Evolutionary conservation across 2,888 invertebrate species (phyloP).

Genomic region (Metacarcinus magister): DNA sequence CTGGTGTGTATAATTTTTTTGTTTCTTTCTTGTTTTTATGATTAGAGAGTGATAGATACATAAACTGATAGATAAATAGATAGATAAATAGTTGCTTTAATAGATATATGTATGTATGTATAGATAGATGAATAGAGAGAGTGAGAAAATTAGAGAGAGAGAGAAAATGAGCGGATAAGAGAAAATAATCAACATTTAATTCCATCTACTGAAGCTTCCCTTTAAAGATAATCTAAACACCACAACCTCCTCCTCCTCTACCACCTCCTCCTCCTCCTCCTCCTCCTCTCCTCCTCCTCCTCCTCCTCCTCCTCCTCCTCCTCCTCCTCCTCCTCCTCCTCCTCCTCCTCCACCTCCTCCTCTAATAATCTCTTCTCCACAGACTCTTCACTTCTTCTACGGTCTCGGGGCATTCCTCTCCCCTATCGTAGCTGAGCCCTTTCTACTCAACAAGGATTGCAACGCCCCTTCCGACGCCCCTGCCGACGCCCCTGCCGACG

Average conservation of each 20-base stretch:
- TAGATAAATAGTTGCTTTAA: no score
- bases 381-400: constrained; percentile 86
- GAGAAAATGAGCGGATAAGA: constrained; percentile 17
- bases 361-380: constrained; percentile 71
- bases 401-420: constrained; percentile 86
- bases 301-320: constrained; percentile 52
- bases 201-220: background rate
- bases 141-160: background rate
- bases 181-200: background rate
- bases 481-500: background rate
- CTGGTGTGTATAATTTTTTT: background rate
- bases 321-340: background rate
- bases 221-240: background rate
- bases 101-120: no score
- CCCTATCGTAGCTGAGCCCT: constrained; percentile 86
- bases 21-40: background rate
- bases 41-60: no score
- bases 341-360: background rate
- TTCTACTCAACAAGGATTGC: constrained; percentile 84
- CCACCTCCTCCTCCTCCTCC: constrained; percentile 59
- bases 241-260: background rate
- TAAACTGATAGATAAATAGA: background rate
- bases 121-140: no score
- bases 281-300: constrained; percentile 18
- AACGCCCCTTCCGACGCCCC: background rate